A percentile compares a stretch with the other conserved stretches of the same genome.
These are phyloP conservation scores for Phaethon lepturus DNA, from an alignment of 2,113 vertebrate genomes.

Conservation along the genomic window DNA sequence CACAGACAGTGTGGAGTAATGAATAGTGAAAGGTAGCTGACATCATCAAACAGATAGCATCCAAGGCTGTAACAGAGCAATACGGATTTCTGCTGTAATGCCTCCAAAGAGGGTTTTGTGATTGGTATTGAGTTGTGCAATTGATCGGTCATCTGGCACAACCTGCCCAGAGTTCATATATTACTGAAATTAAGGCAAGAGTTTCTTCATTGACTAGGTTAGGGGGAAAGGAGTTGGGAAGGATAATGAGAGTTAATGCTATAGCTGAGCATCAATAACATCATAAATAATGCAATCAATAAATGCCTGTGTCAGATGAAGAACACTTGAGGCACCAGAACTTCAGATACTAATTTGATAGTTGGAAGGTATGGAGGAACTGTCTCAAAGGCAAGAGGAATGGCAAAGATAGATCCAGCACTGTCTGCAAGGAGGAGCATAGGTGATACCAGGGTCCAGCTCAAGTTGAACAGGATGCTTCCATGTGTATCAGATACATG, in stretches of 20 bases:
- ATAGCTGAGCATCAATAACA: not conserved
- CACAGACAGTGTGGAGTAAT: not conserved
- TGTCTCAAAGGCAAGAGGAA: not conserved
- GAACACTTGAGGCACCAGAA: not conserved
- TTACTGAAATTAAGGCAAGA: not conserved
- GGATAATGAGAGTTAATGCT: not conserved
- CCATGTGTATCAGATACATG: too few species aligned
- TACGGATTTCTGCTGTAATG: not conserved
- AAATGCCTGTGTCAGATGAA: not conserved
- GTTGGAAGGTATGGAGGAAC: not conserved
- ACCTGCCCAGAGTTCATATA: not conserved
- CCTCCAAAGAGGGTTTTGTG: not conserved
- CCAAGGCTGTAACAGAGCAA: not conserved
- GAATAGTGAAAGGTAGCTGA: not conserved
- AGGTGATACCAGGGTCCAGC: not conserved
- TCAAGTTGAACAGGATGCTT: not conserved
- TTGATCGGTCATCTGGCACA: slow-evolving; percentile 12
- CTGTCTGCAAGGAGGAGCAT: not conserved
- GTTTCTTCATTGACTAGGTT: not conserved
- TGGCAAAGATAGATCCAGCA: not conserved
- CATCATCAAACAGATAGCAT: not conserved
- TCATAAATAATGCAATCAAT: slow-evolving; percentile 16
- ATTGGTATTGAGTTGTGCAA: not conserved
- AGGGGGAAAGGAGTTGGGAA: not conserved
- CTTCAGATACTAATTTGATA: not conserved